A percentile compares a stretch with the other conserved stretches of the same genome.
Conservation (phyloP, 1,140 invertebrate genomes). For the Bombus difficillimus region DNA sequence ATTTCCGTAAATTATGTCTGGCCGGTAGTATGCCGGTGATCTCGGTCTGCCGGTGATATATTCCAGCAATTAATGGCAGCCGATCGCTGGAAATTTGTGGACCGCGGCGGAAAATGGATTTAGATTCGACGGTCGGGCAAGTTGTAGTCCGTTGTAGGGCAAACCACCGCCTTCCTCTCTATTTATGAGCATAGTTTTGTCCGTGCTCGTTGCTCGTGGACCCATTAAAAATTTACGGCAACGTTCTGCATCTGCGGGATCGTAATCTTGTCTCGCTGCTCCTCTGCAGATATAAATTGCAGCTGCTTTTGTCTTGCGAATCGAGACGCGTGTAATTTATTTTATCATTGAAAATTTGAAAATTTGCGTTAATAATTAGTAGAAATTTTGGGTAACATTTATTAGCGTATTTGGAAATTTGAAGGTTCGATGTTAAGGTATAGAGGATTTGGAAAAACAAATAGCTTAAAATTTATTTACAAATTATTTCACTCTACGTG, state of each 20-base stretch:
- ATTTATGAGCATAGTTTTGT: conserved; percentile 42
- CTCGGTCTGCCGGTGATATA: conserved; percentile 73
- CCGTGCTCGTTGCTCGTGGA: not conserved
- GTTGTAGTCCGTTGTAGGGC: conserved; percentile 25
- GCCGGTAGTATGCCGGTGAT: conserved; percentile 46
- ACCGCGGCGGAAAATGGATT: conserved; percentile 72
- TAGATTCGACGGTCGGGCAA: conserved; percentile 63
- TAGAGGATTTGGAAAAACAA: too few species aligned
- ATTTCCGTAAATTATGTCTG: conserved; percentile 77
- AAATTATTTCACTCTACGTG: too few species aligned
- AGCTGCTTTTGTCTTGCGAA: too few species aligned
- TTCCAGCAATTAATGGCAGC: conserved; percentile 75
- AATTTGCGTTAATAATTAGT: too few species aligned
- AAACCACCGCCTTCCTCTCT: conserved; percentile 18
- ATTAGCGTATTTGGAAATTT: too few species aligned
- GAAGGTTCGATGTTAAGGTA: too few species aligned
- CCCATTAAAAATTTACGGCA: conserved; percentile 40
- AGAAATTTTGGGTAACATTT: too few species aligned
- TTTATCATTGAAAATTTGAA: too few species aligned
- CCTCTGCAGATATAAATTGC: not conserved
- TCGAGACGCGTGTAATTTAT: too few species aligned
- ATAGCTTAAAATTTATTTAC: too few species aligned
- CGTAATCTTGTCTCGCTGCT: conserved; percentile 29
- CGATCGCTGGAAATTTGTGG: conserved; percentile 74
- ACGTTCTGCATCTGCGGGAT: not conserved